Base-by-base conservation (phyloP, 2,888 invertebrate genomes). In the Mylabris sibirica region DNA sequence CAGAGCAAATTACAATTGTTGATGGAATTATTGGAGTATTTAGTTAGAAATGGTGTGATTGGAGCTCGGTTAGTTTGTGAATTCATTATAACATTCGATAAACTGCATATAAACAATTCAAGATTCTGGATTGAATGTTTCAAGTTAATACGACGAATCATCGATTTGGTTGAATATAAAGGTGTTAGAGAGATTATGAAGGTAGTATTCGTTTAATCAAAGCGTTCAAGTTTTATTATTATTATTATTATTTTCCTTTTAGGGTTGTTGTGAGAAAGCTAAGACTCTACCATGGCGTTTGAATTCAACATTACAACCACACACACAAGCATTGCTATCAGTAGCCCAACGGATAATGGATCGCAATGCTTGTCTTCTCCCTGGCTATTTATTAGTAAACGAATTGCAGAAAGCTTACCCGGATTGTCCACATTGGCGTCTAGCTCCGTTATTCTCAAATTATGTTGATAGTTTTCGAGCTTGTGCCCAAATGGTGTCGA, bases 401-500 rank as follows among this genome's bases (percentile, higher is more conserved):
- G 98, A 98, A 87, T 92, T 98, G 75, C 94, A 95, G 79, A 98
- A 98, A 82, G 91, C 92, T 60, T 93, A 92, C 84, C 91, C 93
- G 1, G 93, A 94, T 75, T 94, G 93, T 90, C 95, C 97, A 60
- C 97, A 98, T 84, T 98, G 98, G 97, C 93, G 94, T 88, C 86
- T 98, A 59, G 93, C 96, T 38, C 91, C 92, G 80, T 85, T 97
- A 30, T 89, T 98, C 80, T 93, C 95, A 2, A 91, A 91, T 81
- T 97, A 97, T 84, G 93, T 97, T 3, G 96, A 97, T 59, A 96
- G 96, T 85, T 98, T 98, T 84, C 91, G 95, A 73, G 92, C 93
- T 14, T 93, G 95, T 70, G 97, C 98, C 0, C 97, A 98, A 87
- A 98, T 98, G 95, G 95, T 98, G 0, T 94, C 97, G 0, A 94